Evolutionary conservation across 2,797 vertebrate genomes (phyloP).

Genomic region (Tiaroga cobitis): DNA sequence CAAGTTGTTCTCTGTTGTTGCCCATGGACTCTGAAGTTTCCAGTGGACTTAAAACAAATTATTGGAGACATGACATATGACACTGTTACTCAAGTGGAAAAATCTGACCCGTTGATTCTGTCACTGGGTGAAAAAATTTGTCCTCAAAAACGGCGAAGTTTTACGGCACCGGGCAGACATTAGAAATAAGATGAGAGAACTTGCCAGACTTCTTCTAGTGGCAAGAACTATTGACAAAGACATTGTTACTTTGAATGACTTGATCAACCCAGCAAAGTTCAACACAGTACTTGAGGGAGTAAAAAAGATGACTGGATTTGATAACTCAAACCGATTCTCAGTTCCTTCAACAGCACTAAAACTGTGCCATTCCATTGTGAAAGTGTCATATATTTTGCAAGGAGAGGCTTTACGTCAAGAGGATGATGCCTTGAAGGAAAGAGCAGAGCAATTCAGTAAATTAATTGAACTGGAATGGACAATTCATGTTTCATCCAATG

Average conservation of each 20-base stretch:
- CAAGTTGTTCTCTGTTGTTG: background rate
- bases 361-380: background rate
- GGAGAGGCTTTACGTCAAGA: conserved; percentile 17
- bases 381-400: conserved; percentile 4
- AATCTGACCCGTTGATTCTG: background rate
- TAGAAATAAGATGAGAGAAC: conserved; percentile 27
- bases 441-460: conserved; percentile 4
- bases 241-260: conserved; percentile 5
- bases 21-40: background rate
- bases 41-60: background rate
- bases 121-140: conserved; percentile 17
- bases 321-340: background rate
- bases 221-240: conserved; percentile 11
- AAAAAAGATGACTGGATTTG: conserved; percentile 32
- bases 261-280: conserved; percentile 36
- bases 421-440: background rate
- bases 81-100: background rate
- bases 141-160: conserved; percentile 29
- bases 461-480: conserved; percentile 23
- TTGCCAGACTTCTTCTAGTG: conserved; percentile 5
- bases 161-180: background rate
- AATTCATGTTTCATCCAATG: background rate
- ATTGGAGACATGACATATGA: background rate
- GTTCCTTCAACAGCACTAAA: background rate
- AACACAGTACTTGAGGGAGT: conserved; percentile 31